Conservation (phyloP, 2,797 vertebrate genomes). For the Catostomus latipinnis region DNA sequence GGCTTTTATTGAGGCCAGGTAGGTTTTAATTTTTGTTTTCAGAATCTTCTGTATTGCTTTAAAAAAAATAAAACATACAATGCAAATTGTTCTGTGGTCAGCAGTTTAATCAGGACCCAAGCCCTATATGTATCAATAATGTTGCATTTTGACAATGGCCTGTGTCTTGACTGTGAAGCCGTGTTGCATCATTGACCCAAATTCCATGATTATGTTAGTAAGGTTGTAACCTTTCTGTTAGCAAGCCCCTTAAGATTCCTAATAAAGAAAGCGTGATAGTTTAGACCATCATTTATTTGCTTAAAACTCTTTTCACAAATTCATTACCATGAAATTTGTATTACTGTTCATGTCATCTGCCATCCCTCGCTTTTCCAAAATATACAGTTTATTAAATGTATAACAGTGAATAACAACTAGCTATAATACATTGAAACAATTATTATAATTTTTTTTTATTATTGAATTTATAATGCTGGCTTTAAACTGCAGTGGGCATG, state of each 20-base stretch:
- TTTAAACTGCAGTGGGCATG: background rate
- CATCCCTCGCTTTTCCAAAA: too few species aligned
- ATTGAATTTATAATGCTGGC: background rate
- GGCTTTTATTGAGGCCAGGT: background rate
- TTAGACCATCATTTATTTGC: too few species aligned
- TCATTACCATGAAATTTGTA: too few species aligned
- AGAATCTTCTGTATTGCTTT: background rate
- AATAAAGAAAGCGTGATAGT: background rate
- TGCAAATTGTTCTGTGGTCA: background rate
- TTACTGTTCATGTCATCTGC: too few species aligned
- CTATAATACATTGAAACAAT: background rate
- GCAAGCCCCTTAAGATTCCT: background rate
- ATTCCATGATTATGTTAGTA: slow-evolving; percentile 4
- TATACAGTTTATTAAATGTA: too few species aligned
- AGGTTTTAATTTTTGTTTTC: background rate
- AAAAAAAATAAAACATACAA: background rate
- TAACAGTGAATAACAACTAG: background rate
- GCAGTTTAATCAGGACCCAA: background rate
- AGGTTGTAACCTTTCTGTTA: background rate
- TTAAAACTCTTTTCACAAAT: too few species aligned
- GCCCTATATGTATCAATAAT: background rate
- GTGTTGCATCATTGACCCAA: slow-evolving; percentile 23
- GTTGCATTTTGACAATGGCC: slow-evolving; percentile 5
- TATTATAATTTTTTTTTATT: too few species aligned
- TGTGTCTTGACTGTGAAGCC: background rate